phyloP scores from a whole-genome alignment of 53 echinoderm and acorn worm species.

The Arbacia lixula region DNA sequence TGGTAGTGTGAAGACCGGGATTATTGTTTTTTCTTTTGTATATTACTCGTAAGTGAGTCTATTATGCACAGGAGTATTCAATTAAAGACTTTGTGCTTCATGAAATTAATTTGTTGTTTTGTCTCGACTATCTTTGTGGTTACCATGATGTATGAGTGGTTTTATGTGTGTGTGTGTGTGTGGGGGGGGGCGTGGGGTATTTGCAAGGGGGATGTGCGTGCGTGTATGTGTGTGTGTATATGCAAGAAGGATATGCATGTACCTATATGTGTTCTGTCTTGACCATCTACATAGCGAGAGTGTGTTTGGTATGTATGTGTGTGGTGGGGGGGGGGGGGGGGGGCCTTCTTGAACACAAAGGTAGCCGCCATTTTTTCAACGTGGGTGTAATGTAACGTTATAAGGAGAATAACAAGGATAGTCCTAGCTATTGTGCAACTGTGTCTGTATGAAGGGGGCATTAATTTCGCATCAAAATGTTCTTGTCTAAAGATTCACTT shows the following conservation, averaged over 20 bases:
- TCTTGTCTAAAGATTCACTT: background rate
- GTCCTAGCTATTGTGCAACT: no score
- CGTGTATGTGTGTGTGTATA: background rate
- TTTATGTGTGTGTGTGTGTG: background rate
- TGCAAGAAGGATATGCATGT: no score
- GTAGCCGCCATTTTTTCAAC: no score
- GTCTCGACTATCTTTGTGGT: no score
- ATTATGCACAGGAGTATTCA: slow-evolving; percentile 60
- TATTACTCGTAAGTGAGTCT: slow-evolving; percentile 47
- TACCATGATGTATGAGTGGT: background rate
- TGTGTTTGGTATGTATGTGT: background rate
- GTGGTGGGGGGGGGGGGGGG: background rate
- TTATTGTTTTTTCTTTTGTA: slow-evolving; percentile 36
- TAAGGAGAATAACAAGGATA: no score
- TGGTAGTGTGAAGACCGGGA: slow-evolving; percentile 22
- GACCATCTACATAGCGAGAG: no score
- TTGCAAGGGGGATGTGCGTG: background rate
- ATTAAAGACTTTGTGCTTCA: slow-evolving; percentile 54
- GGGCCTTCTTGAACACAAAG: no score
- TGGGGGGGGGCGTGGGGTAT: no score
- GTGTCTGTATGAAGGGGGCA: no score
- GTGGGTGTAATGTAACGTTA: no score
- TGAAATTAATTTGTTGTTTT: background rate
- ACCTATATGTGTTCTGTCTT: no score
- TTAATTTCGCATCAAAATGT: background rate